phyloP scores from a whole-genome alignment of 2,113 vertebrate species.

The Elaphurus davidianus region DNA sequence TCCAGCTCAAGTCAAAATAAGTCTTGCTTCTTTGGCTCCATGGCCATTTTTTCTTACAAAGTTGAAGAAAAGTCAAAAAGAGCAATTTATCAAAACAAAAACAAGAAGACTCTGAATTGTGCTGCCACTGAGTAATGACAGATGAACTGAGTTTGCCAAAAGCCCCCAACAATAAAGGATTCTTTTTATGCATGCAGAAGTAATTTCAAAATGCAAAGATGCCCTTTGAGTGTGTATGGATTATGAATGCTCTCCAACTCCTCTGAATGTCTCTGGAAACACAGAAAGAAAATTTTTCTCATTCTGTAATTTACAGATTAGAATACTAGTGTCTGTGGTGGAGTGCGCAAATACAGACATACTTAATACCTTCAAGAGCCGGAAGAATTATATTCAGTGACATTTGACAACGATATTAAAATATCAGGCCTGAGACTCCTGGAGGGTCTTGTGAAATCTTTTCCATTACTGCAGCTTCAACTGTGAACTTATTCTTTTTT shows the following conservation, averaged over 20 bases:
- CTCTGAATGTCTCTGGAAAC: neutral
- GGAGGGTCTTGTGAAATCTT: slow-evolving; percentile 19
- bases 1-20: slow-evolving; percentile 41
- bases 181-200: slow-evolving; percentile 27
- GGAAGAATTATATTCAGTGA: neutral
- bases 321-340: neutral
- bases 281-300: neutral
- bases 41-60: neutral
- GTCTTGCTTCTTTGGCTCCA: neutral
- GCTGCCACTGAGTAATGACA: slow-evolving; percentile 30
- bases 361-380: neutral
- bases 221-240: slow-evolving; percentile 44
- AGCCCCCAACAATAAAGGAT: slow-evolving; percentile 31
- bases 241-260: slow-evolving; percentile 36
- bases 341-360: neutral
- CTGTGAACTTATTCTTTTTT: neutral
- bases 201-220: slow-evolving; percentile 56
- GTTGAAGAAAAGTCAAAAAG: slow-evolving; percentile 58
- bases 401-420: slow-evolving; percentile 14
- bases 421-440: neutral
- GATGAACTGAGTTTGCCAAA: slow-evolving; percentile 42
- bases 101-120: slow-evolving; percentile 43
- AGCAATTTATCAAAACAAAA: slow-evolving; percentile 64
- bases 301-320: neutral
- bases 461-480: neutral